Evolutionary conservation across 2,888 invertebrate species (phyloP).

Genomic region (Ischnus inquisitorius): DNA sequence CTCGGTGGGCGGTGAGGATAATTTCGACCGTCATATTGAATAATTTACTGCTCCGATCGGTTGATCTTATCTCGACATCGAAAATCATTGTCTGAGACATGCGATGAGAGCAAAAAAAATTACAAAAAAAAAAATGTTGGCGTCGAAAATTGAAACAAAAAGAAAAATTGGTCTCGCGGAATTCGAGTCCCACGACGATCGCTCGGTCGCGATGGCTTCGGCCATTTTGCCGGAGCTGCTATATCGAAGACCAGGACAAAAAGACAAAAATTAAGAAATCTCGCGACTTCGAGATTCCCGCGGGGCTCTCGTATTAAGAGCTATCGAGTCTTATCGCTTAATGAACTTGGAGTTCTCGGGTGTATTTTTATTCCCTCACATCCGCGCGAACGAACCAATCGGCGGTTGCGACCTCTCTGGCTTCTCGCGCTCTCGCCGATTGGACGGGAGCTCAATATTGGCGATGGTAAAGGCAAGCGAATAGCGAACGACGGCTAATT

Average conservation of each 20-base stretch:
- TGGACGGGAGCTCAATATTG: conserved; percentile 54
- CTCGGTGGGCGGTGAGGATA: not conserved
- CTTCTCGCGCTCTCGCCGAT: conserved; percentile 26
- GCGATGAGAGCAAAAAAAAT: not conserved
- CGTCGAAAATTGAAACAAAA: not conserved
- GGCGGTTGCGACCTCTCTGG: conserved; percentile 49
- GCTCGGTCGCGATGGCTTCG: conserved; percentile 5
- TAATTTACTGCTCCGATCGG: not conserved
- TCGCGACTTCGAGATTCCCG: conserved; percentile 42
- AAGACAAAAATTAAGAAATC: conserved; percentile 36
- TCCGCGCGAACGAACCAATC: conserved; percentile 66
- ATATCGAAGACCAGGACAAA: conserved; percentile 2
- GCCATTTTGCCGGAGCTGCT: conserved; percentile 74
- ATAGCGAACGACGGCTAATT: conserved; percentile 71
- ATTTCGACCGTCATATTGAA: not conserved
- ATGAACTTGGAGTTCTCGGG: conserved; percentile 54
- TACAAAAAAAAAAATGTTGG: not conserved
- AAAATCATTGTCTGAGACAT: not conserved
- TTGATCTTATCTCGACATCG: too few relatives aligned
- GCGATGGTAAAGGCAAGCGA: conserved; percentile 50
- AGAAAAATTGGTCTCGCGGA: not conserved
- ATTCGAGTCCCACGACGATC: conserved; percentile 4
- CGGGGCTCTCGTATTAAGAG: conserved; percentile 29
- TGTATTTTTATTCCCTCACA: conserved; percentile 18
- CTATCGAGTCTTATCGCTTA: conserved; percentile 66